These are phyloP conservation scores for Grantiella picta DNA, from an alignment of 2,113 vertebrate genomes.

Conservation along the genomic window DNA sequence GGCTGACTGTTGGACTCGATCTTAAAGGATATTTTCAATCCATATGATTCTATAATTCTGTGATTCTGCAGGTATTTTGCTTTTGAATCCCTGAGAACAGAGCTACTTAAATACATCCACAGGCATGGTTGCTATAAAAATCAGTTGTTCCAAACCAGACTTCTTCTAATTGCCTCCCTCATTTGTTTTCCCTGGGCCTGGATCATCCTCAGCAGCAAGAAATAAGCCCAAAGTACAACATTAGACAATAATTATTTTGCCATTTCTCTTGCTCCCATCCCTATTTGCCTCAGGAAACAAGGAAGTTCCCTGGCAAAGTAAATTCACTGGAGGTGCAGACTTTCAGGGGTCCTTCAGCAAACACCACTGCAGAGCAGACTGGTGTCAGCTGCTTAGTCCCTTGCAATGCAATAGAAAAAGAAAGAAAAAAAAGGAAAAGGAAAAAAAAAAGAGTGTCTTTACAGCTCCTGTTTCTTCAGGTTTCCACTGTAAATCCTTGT, in stretches of 20 bases:
- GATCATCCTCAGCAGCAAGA: conserved; percentile 1
- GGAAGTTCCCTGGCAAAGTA: neutral
- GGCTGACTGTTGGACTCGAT: neutral
- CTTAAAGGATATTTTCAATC: neutral
- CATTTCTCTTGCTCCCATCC: neutral
- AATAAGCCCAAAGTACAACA: neutral
- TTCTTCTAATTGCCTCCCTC: neutral
- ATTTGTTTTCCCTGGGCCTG: neutral
- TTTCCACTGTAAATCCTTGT: neutral
- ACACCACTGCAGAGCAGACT: neutral
- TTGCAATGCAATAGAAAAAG: neutral
- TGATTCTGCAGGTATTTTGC: neutral
- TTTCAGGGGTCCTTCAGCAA: neutral
- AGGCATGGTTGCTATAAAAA: neutral
- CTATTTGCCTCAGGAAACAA: neutral
- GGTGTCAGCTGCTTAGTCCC: neutral
- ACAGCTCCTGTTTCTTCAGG: neutral
- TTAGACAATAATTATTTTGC: neutral
- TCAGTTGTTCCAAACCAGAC: neutral
- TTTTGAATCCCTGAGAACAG: neutral
- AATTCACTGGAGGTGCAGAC: neutral
- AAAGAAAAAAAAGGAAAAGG: neutral
- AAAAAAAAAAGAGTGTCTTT: neutral
- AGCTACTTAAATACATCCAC: neutral
- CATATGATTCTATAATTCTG: neutral